phyloP scores from a whole-genome alignment of 2,113 vertebrate species.

The Stictonetta naevosa region DNA sequence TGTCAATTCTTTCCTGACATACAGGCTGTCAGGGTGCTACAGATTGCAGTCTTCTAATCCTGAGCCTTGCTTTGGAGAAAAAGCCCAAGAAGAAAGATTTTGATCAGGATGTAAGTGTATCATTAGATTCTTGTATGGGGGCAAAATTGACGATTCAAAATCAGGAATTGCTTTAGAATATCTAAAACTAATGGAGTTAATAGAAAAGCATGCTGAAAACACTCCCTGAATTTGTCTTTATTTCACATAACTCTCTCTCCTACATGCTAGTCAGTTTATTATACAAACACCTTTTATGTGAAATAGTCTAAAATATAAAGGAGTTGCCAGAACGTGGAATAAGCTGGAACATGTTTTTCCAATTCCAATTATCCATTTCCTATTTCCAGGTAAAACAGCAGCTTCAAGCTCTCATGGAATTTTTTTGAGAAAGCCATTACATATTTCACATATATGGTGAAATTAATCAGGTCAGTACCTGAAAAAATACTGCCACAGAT shows the following conservation, averaged over 20 bases:
- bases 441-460: neutral
- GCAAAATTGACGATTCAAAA: neutral
- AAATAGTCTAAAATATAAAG: neutral
- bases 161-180: neutral
- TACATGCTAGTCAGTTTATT: neutral
- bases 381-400: neutral
- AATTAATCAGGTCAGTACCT: neutral
- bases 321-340: neutral
- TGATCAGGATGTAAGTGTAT: fast-evolving
- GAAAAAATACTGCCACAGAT: neutral
- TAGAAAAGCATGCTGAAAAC: neutral
- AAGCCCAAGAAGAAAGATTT: neutral
- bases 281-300: neutral
- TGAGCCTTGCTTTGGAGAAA: neutral
- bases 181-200: neutral
- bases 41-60: neutral
- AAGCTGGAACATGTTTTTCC: neutral
- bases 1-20: neutral
- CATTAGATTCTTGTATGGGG: neutral
- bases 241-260: neutral
- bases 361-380: neutral
- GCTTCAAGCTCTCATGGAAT: neutral
- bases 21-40: neutral
- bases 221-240: neutral
- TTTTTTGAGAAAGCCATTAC: neutral